Conservation (phyloP, 2,888 invertebrate species). For the Orthonychiurus folsomi region DNA sequence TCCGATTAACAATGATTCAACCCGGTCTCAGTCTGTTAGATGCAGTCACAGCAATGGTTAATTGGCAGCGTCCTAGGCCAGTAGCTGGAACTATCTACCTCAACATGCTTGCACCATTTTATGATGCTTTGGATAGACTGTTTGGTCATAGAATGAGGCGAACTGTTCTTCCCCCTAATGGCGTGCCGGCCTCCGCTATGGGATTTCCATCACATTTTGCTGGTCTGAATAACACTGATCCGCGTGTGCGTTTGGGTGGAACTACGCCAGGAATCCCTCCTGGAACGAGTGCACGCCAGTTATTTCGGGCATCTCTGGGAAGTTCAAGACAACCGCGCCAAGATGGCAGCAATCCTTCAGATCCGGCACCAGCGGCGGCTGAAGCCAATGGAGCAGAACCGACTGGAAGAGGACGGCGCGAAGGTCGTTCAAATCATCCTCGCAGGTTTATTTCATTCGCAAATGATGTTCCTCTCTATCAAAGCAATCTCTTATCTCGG, state of each 20-base stretch:
- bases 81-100: constrained; percentile 32
- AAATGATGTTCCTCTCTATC: constrained; percentile 17
- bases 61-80: constrained; percentile 27
- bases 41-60: constrained; percentile 26
- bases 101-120: constrained; percentile 29
- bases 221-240: neutral
- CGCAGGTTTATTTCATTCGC: constrained; percentile 27
- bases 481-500: neutral
- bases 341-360: neutral
- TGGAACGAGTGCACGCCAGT: neutral
- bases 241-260: neutral
- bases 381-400: neutral
- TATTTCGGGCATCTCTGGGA: too few species aligned
- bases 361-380: neutral
- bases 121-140: constrained; percentile 32
- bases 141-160: constrained; percentile 26
- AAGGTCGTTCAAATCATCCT: constrained; percentile 18
- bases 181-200: neutral
- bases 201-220: neutral
- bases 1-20: constrained; percentile 22
- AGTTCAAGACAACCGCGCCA: too few species aligned
- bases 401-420: constrained; percentile 13
- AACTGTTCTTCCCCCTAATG: neutral
- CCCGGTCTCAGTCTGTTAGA: constrained; percentile 34
- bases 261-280: neutral